Conservation (phyloP, 2,888 invertebrate species). For the Lordiphosa fenestrarum region DNA sequence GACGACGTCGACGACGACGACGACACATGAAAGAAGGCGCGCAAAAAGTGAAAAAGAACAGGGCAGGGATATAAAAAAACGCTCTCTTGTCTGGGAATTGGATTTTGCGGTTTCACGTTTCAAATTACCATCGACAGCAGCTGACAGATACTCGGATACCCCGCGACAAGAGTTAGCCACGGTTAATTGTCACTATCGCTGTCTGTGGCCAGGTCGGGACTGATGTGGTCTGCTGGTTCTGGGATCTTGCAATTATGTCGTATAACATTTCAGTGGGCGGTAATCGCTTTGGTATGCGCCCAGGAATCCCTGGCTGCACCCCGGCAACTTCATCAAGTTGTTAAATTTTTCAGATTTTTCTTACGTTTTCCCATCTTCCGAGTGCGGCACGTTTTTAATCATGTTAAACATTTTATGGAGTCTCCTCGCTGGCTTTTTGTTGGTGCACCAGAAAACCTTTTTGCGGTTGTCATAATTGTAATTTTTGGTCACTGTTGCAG, state of each 20-base stretch:
- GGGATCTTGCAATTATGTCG: conserved; percentile 53
- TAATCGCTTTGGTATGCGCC: conserved; percentile 4
- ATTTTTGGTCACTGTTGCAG: conserved; percentile 62
- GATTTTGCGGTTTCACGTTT: conserved; percentile 74
- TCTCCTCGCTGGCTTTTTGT: conserved; percentile 44
- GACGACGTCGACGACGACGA: conserved; percentile 1
- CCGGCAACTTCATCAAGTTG: conserved; percentile 58
- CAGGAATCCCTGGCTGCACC: conserved; percentile 37
- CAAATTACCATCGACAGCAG: conserved; percentile 74
- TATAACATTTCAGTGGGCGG: conserved; percentile 54
- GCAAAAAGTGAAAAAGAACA: conserved; percentile 24
- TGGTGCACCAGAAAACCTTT: conserved; percentile 73
- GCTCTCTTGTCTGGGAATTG: conserved; percentile 68
- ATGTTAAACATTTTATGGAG: conserved; percentile 71
- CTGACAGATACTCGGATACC: conserved; percentile 41
- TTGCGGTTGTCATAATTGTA: conserved; percentile 75
- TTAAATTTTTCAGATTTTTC: conserved; percentile 55
- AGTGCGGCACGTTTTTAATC: conserved; percentile 59
- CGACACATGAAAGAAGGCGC: conserved; percentile 23
- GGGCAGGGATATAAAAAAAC: conserved; percentile 22
- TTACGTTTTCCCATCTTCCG: conserved; percentile 23
- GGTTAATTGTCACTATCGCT: conserved; percentile 73
- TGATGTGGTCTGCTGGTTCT: conserved; percentile 16
- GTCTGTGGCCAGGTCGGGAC: conserved; percentile 17
- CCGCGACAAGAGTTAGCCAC: conserved; percentile 57